Evolutionary conservation across 2,888 invertebrate genomes (phyloP).

Genomic region (Phragmatobia fuliginosa): DNA sequence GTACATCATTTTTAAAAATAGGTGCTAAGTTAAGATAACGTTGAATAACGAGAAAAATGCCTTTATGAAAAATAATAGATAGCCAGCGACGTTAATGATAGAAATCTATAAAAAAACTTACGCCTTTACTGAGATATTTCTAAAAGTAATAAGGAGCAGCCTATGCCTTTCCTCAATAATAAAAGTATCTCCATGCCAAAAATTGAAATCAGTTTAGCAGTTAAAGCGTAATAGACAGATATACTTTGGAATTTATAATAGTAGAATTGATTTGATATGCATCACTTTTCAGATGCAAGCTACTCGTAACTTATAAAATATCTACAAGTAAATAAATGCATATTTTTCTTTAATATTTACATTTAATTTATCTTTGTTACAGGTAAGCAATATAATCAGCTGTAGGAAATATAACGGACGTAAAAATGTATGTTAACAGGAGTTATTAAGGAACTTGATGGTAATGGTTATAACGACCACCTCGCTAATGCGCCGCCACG

Average conservation of each 20-base stretch:
- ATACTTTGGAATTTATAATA: too few species aligned
- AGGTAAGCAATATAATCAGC: conserved; percentile 5
- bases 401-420: not conserved
- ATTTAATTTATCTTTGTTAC: conserved; percentile 2
- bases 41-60: not conserved
- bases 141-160: too few species aligned
- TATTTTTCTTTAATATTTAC: not conserved
- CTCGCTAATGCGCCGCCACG: not conserved
- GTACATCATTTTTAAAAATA: not conserved
- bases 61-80: not conserved
- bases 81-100: not conserved
- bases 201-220: too few species aligned
- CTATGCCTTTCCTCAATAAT: too few species aligned
- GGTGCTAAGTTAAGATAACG: not conserved
- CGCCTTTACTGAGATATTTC: not conserved
- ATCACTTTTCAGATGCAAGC: not conserved
- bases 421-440: not conserved
- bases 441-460: too few species aligned
- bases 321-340: not conserved
- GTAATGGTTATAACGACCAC: not conserved
- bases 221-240: too few species aligned
- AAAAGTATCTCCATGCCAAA: too few species aligned
- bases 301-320: too few species aligned
- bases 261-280: too few species aligned
- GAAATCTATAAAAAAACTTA: not conserved